A percentile compares a stretch with the other conserved stretches of the same genome.
Evolutionary conservation across 2,888 invertebrate genomes (phyloP).

Genomic region (Standfussiana lucernea): DNA sequence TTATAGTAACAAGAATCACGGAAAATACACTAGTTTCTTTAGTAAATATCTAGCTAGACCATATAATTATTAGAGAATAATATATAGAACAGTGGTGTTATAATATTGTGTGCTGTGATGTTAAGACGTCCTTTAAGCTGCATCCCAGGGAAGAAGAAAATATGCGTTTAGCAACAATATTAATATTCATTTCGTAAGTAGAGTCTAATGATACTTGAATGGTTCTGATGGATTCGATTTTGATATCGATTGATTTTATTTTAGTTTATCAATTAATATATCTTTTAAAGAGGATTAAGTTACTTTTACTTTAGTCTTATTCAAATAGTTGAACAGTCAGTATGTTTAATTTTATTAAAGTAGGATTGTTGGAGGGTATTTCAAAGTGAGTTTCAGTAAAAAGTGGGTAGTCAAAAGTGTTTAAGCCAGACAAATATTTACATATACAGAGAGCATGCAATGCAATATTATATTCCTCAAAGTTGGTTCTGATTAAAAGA

Average conservation of each 20-base stretch:
- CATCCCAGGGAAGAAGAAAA: constrained; percentile 83
- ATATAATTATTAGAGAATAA: constrained; percentile 63
- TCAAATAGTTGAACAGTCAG: neutral
- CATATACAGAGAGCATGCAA: constrained; percentile 76
- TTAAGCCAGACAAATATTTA: constrained; percentile 57
- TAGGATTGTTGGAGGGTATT: constrained; percentile 3
- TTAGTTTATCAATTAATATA: neutral
- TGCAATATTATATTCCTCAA: constrained; percentile 81
- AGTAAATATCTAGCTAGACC: constrained; percentile 64
- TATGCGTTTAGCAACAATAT: constrained; percentile 70
- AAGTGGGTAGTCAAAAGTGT: constrained; percentile 29
- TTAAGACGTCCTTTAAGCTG: constrained; percentile 88
- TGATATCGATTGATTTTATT: neutral
- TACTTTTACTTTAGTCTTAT: neutral
- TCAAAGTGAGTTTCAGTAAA: constrained; percentile 7
- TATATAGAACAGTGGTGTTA: constrained; percentile 70
- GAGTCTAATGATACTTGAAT: constrained; percentile 27
- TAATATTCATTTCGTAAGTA: constrained; percentile 14
- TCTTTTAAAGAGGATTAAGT: neutral
- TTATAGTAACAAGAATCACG: constrained; percentile 48
- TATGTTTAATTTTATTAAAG: neutral
- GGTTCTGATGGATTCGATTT: constrained; percentile 14
- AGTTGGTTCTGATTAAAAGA: constrained; percentile 80
- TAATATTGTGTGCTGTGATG: constrained; percentile 66
- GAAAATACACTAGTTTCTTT: constrained; percentile 54